Percentiles rank a stretch among this genome's conserved stretches.
Evolutionary conservation across 2,888 invertebrate genomes (phyloP).

Genomic region (Drosophila limbata): DNA sequence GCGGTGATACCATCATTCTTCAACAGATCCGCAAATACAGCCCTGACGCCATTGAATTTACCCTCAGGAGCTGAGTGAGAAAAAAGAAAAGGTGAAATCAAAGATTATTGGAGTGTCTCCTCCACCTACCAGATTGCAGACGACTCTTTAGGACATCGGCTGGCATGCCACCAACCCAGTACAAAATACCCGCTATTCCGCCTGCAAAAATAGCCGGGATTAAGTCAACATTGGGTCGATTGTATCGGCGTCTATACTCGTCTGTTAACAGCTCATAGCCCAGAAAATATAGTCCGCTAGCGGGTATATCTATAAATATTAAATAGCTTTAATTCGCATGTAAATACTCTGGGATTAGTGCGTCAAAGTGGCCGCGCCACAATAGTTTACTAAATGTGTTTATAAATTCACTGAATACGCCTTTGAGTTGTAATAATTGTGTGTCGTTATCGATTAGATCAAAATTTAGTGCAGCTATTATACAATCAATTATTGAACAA

Average conservation of each 20-base stretch:
- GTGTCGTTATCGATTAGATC: constrained; percentile 36
- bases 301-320: constrained; percentile 93
- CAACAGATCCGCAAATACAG: constrained; percentile 94
- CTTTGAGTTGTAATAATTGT: constrained; percentile 41
- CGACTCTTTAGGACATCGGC: constrained; percentile 99
- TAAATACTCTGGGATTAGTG: constrained; percentile 4
- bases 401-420: constrained; percentile 7
- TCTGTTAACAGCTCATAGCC: constrained; percentile 96
- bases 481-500: constrained; percentile 9
- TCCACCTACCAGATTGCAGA: constrained; percentile 92
- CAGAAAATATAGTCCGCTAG: constrained; percentile 98
- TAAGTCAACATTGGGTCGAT: constrained; percentile 84
- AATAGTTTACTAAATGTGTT: constrained; percentile 2
- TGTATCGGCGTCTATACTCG: constrained; percentile 88
- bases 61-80: constrained; percentile 93
- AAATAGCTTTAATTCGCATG: constrained; percentile 2
- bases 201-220: constrained; percentile 95
- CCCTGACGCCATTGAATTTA: constrained; percentile 95
- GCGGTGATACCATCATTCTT: constrained; percentile 94
- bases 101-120: not conserved
- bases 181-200: constrained; percentile 97
- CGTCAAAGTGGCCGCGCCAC: not conserved
- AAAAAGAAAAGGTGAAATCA: not conserved
- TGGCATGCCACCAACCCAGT: constrained; percentile 98
- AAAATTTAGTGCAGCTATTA: constrained; percentile 17